A percentile compares a stretch with the other conserved stretches of the same genome.
These are phyloP conservation scores for Strongylocentrotus purpuratus DNA, from an alignment of 35 echinoderm and acorn worm genomes.

Conservation along the genomic window DNA sequence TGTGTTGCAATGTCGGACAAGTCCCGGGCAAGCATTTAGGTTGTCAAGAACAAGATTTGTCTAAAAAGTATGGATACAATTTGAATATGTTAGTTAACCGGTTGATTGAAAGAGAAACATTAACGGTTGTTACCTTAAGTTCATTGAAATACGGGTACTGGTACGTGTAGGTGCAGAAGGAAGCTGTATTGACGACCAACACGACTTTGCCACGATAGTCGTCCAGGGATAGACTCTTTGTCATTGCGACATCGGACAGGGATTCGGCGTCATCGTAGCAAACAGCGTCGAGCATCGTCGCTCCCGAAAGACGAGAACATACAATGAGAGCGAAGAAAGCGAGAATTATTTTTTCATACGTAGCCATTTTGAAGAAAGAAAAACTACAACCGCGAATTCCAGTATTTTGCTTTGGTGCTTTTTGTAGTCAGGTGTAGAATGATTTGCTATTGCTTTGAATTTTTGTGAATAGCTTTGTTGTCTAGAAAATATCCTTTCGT, in stretches of 20 bases:
- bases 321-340: neutral
- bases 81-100: too few species aligned
- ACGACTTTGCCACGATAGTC: constrained; percentile 70
- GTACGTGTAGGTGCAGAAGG: constrained; percentile 65
- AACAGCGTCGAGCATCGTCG: neutral
- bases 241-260: neutral
- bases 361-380: neutral
- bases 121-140: constrained; percentile 35
- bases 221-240: constrained; percentile 18
- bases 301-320: neutral
- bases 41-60: too few species aligned
- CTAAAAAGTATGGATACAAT: too few species aligned
- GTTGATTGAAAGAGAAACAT: too few species aligned
- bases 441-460: too few species aligned
- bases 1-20: too few species aligned
- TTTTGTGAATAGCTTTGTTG: too few species aligned
- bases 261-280: constrained; percentile 35
- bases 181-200: constrained; percentile 81
- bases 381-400: too few species aligned
- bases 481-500: too few species aligned
- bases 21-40: too few species aligned
- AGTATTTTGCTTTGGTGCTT: too few species aligned
- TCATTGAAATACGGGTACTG: constrained; percentile 76
- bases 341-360: neutral
- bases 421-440: too few species aligned